Base-by-base conservation (phyloP, 2,113 vertebrate genomes). In the Pristiophorus japonicus region DNA sequence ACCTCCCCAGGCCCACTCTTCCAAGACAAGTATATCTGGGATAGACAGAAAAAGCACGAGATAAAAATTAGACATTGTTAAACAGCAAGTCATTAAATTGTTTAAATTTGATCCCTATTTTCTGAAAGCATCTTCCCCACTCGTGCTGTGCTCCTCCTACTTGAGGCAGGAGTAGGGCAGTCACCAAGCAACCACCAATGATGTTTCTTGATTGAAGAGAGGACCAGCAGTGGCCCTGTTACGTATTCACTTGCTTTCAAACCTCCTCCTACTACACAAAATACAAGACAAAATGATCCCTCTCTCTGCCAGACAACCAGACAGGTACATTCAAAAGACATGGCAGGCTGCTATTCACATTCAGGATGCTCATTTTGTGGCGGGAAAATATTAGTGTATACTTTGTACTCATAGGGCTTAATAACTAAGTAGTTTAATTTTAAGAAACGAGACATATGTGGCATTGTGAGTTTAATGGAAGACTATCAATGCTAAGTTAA, bases 11-110 rank as follows among this genome's bases (percentile, higher is more conserved):
- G 99, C 92, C 99, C 99, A 22, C 99, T 99, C 98, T 99, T 99
- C 99, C 99, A 99, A 34, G 99, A 99, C 96, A 99, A 98, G 97
- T 99, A 99, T 96, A 99, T 99, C 99, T 99, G 97, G 0, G 81
- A 95, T 30, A 96, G 95, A 95, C 94, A 95, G 47, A 90, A 91
- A 45, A 91, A 45, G 93, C 20, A 96, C 95, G 65, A 73, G 88
- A n/a, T n/a, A n/a, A n/a, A 0, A 63, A 38, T 55, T 96, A 3
- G 10, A 73, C 45, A 45, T 10, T 59, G 8, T 30, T 59, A 47
- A 30, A 94, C 2, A 24, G n/a, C 38, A 34, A 55, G 27, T 55
- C 24, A 8, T 30, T 94, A 4, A 45, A 30, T 94, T 45, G 45
- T 70, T 67, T 30, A 30, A 70, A 70, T 70, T 70, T 70, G 38